phyloP scores from a whole-genome alignment of 2,113 vertebrate species.

The Butorides virescens region DNA sequence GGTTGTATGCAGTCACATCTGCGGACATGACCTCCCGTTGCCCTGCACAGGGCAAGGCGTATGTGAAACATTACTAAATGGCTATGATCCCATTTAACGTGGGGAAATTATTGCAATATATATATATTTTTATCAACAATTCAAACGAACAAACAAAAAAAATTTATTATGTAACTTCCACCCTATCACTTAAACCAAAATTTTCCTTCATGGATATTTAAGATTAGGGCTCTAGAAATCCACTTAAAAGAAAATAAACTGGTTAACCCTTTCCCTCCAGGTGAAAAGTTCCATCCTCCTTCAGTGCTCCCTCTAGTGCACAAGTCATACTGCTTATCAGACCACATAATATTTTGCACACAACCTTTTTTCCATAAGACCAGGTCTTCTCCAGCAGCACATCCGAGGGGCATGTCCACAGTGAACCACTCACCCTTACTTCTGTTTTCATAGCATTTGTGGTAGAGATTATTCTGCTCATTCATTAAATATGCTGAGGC shows the following conservation, averaged over 20 bases:
- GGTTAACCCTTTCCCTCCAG: background rate
- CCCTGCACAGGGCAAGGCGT: background rate
- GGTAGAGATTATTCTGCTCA: background rate
- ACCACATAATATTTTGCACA: fast-evolving
- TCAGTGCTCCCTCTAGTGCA: background rate
- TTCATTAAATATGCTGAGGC: background rate
- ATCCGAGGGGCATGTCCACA: background rate
- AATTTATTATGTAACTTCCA: no score
- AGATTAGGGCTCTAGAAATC: background rate
- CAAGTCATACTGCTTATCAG: background rate
- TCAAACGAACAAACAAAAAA: background rate
- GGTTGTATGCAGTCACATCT: background rate
- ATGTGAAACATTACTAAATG: background rate
- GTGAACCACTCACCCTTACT: background rate
- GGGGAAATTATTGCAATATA: background rate
- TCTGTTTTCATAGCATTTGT: background rate
- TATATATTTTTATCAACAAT: background rate
- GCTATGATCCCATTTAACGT: background rate
- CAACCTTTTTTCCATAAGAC: background rate
- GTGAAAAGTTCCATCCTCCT: background rate
- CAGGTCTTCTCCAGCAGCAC: background rate
- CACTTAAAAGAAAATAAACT: background rate
- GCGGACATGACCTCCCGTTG: background rate
- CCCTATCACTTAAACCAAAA: fast-evolving
- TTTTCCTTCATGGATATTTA: background rate